Evolutionary conservation across 2,113 vertebrate species (phyloP).

Genomic region (Aix galericulata): DNA sequence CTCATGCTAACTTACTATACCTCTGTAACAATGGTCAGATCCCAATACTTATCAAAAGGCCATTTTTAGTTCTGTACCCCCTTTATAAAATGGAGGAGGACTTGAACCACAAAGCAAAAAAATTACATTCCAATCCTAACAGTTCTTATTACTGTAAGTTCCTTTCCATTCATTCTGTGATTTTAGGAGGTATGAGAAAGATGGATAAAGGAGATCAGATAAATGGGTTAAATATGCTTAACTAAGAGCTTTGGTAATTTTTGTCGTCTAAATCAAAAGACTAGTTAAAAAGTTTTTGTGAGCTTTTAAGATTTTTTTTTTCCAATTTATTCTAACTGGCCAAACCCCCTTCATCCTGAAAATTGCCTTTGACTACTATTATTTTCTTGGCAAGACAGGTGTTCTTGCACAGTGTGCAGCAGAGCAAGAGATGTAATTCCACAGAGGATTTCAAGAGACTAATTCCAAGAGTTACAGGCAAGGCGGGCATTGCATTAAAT

Average conservation of each 20-base stretch:
- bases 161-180: background rate
- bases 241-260: background rate
- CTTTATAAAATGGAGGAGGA: background rate
- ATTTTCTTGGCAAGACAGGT: slow-evolving; percentile 44
- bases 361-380: slow-evolving; percentile 34
- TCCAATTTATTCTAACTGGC: background rate
- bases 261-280: background rate
- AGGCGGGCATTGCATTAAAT: background rate
- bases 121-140: background rate
- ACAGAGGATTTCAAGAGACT: slow-evolving; percentile 1
- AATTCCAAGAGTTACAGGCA: slow-evolving; percentile 25
- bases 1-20: background rate
- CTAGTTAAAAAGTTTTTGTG: background rate
- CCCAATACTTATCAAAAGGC: background rate
- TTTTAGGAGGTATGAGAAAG: background rate
- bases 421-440: slow-evolving; percentile 37
- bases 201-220: background rate
- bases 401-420: slow-evolving; percentile 18
- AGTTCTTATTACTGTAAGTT: background rate
- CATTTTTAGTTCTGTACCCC: background rate
- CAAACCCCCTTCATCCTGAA: background rate
- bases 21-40: background rate
- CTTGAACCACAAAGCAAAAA: background rate
- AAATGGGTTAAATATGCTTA: background rate
- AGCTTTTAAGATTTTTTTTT: background rate